Base-by-base conservation (phyloP, 2,888 invertebrate species). In the Crematogaster levior region DNA sequence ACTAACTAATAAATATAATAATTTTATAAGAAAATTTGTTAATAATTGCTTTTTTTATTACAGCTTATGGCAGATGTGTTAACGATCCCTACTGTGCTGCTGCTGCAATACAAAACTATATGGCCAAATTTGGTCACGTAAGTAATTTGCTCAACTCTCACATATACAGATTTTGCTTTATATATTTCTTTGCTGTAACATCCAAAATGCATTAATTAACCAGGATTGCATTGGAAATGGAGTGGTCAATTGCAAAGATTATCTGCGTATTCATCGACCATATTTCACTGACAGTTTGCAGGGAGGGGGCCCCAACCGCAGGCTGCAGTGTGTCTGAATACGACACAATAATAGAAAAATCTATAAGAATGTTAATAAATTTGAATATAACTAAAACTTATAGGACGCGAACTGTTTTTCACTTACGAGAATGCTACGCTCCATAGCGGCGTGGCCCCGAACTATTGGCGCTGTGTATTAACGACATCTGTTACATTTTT, bases 401-500 rank as follows among this genome's bases (percentile, higher is more conserved):
- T n/a, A n/a, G n/a, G n/a, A n/a, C n/a, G n/a, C n/a, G n/a, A n/a
- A n/a, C n/a, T n/a, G n/a, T n/a, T n/a, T n/a, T n/a, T n/a, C n/a
- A n/a, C n/a, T n/a, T n/a, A n/a, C n/a, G n/a, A n/a, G n/a, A n/a
- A n/a, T n/a, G n/a, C n/a, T n/a, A n/a, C n/a, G n/a, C n/a, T n/a
- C n/a, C n/a, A n/a, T n/a, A n/a, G n/a, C n/a, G n/a, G n/a, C n/a
- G n/a, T n/a, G n/a, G n/a, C n/a, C n/a, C n/a, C n/a, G n/a, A n/a
- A n/a, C n/a, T n/a, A n/a, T n/a, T n/a, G n/a, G n/a, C n/a, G n/a
- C n/a, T 99, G 99, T 3, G 99, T 99, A 94, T 99, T 97, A 0
- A 99, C 99, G 10, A 99, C 99, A 95, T 99, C 99, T 0, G 99
- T 99, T 0, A 99, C 99, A 95, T 99, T 98, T 95, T 99, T 99